Evolutionary conservation across 92 coral and sea anemone species (phyloP).

Genomic region (Heliopora coerulea): DNA sequence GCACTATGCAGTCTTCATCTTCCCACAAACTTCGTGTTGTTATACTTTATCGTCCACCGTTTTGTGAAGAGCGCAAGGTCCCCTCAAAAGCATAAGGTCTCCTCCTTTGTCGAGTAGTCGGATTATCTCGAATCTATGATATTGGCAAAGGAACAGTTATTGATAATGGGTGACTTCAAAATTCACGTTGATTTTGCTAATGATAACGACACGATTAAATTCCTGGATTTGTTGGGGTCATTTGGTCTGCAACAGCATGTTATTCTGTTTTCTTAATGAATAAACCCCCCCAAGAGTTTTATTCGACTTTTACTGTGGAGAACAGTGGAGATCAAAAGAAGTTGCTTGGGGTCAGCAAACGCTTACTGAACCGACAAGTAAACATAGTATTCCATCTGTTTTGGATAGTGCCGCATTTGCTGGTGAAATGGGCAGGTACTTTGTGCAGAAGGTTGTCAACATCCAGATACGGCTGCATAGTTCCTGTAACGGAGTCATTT

Average conservation of each 20-base stretch:
- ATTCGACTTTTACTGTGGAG: not conserved
- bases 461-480: not conserved
- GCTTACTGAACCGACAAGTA: not conserved
- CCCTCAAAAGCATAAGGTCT: not conserved
- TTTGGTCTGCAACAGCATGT: conserved; percentile 34
- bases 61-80: conserved; percentile 11
- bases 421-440: conserved; percentile 14
- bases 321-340: conserved; percentile 1
- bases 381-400: not conserved
- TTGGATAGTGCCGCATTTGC: not conserved
- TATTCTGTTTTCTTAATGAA: not conserved
- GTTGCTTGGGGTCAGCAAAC: not conserved
- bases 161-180: conserved; percentile 41
- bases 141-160: conserved; percentile 45
- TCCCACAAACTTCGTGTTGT: conserved; percentile 45
- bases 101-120: conserved; percentile 17
- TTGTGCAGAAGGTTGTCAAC: not conserved
- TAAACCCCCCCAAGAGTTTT: not conserved
- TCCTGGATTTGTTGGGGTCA: conserved; percentile 34
- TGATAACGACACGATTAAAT: conserved; percentile 6
- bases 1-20: conserved; percentile 43
- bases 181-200: conserved; percentile 9
- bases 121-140: conserved; percentile 13
- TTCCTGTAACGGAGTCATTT: not conserved
- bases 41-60: conserved; percentile 50